Base-by-base conservation (phyloP, 2,888 invertebrate genomes). In the Tetropium fuscum region DNA sequence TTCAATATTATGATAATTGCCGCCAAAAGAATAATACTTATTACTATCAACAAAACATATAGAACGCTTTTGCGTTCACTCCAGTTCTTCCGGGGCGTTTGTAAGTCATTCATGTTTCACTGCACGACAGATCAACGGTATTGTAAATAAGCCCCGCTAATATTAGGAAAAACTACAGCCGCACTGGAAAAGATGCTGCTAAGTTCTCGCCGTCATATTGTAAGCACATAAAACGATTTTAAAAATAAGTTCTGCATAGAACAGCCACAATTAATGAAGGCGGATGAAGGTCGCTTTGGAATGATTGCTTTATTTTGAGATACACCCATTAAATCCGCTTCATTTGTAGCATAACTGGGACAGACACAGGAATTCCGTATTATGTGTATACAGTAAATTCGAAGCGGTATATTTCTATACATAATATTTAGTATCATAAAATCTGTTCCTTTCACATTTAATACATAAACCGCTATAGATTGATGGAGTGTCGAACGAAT, bases 1-100 rank as follows among this genome's bases (percentile, higher is more conserved):
- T 62, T 64, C 20, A 59, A 53, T n/a, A 59, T 32, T 8, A 64
- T 47, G 22, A 64, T 64, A 7, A 62, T 30, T 1, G 57, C 44
- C 11, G 64, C 53, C 30, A 64, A 34, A 7, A 59, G 8, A 8
- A 54, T 43, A 15, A 64, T 62, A 25, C 51, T 60, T 25, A 57
- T 25, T n/a, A 64, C 41, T 13, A 59, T 61, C n/a, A 60, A 10
- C 13, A 64, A 27, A n/a, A 61, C 61, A 20, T 48, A 59, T 38
- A 61, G 20, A 15, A 49, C 54, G 11, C 45, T 60, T 19, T 59
- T 53, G n/a, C 53, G 49, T 27, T 62, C 64, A 27, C 20, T 48
- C 53, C 36, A 38, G 13, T 20, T 54, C 15, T 51, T 49, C 8
- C 30, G 55, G 27, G 18, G 13, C 47, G 19, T 1, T 2, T 16